Percentiles rank a stretch among this genome's conserved stretches.
phyloP scores from a whole-genome alignment of 2,797 vertebrate species.

The Agapornis canus region DNA sequence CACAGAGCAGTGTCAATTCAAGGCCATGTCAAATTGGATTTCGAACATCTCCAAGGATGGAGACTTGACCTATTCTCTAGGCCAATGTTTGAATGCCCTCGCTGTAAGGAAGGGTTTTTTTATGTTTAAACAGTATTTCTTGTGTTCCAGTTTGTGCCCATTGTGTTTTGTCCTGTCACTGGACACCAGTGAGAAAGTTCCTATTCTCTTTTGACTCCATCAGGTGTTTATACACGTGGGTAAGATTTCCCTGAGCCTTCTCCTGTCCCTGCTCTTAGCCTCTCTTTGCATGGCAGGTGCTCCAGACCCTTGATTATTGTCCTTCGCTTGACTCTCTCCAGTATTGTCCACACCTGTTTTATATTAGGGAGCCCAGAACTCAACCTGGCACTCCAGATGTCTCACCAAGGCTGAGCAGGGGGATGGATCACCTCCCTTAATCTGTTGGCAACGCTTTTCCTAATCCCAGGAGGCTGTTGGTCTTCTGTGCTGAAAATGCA shows the following conservation, averaged over 20 bases:
- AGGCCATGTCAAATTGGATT: neutral
- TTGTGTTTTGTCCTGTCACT: neutral
- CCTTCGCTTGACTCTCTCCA: neutral
- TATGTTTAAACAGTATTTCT: neutral
- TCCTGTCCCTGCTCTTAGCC: neutral
- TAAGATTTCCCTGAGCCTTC: neutral
- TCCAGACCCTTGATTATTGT: neutral
- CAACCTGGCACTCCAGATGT: neutral
- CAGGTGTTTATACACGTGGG: fast-evolving
- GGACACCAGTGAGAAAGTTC: neutral
- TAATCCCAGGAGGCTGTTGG: neutral
- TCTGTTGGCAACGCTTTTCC: neutral
- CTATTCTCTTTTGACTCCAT: neutral
- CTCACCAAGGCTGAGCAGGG: neutral
- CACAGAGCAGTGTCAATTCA: neutral
- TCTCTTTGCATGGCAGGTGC: neutral
- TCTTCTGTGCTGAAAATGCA: neutral
- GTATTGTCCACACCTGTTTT: neutral
- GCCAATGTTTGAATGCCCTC: neutral
- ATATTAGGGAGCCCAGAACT: neutral
- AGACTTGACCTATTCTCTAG: neutral
- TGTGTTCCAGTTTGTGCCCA: neutral
- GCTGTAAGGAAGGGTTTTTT: neutral
- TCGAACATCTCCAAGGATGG: neutral
- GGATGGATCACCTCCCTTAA: neutral